Evolutionary conservation across 2,888 invertebrate species (phyloP).

Genomic region (Drosophila testacea): DNA sequence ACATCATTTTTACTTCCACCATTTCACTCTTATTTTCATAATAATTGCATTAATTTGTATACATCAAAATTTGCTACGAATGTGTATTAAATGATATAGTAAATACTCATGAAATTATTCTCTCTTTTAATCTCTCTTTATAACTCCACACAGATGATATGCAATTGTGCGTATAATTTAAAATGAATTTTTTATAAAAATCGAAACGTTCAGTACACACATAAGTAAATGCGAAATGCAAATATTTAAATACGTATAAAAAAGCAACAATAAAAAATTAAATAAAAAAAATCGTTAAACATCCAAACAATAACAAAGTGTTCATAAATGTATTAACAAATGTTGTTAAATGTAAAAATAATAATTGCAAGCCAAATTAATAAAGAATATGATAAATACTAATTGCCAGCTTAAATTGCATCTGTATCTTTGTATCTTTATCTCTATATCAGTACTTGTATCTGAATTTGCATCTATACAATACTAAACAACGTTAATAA

Average conservation of each 20-base stretch:
- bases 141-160: slow-evolving; percentile 55
- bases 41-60: slow-evolving; percentile 19
- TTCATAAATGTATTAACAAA: slow-evolving; percentile 63
- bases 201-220: slow-evolving; percentile 36
- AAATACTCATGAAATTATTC: slow-evolving; percentile 60
- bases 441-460: slow-evolving; percentile 42
- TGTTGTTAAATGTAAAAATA: slow-evolving; percentile 44
- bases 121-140: slow-evolving; percentile 54
- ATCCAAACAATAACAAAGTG: slow-evolving; percentile 63
- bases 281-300: slow-evolving; percentile 25
- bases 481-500: slow-evolving; percentile 40
- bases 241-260: slow-evolving; percentile 54
- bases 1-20: not conserved
- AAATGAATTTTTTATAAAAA: slow-evolving; percentile 49
- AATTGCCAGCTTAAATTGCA: slow-evolving; percentile 45
- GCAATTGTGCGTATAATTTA: slow-evolving; percentile 54
- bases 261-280: slow-evolving; percentile 25
- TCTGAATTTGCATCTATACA: slow-evolving; percentile 35
- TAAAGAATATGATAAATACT: slow-evolving; percentile 54
- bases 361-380: not conserved
- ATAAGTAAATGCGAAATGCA: slow-evolving; percentile 63
- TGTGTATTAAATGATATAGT: slow-evolving; percentile 29
- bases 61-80: slow-evolving; percentile 11
- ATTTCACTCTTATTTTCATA: slow-evolving; percentile 20
- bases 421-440: slow-evolving; percentile 45